A percentile compares a stretch with the other conserved stretches of the same genome.
Evolutionary conservation across 2,888 invertebrate species (phyloP).

Genomic region (Megamerina dolium): DNA sequence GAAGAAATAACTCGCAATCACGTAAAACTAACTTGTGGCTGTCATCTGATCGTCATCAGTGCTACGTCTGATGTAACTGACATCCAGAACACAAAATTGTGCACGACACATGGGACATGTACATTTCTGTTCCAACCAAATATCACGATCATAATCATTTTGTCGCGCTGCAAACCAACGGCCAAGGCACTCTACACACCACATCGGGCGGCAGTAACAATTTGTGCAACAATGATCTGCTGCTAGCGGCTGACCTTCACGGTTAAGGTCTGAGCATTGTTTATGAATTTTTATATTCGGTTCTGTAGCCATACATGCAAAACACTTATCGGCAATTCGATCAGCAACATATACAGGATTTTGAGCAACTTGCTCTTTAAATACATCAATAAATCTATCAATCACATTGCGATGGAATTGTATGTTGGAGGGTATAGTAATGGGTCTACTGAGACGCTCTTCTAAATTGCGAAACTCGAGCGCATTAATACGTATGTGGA

Average conservation of each 20-base stretch:
- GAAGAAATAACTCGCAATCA: too few relatives aligned
- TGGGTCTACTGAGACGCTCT: conserved; percentile 62
- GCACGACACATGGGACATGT: conserved; percentile 85
- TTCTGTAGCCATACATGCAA: conserved; percentile 77
- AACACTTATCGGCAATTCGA: conserved; percentile 75
- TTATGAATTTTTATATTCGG: conserved; percentile 76
- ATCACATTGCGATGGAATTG: conserved; percentile 70
- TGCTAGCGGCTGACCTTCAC: conserved; percentile 42
- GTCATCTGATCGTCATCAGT: neutral
- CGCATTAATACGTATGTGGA: conserved; percentile 70
- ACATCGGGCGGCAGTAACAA: conserved; percentile 79
- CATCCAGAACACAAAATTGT: conserved; percentile 78
- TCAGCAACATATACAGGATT: conserved; percentile 62
- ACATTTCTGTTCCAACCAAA: conserved; percentile 77
- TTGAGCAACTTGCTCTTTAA: conserved; percentile 65
- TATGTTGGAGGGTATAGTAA: conserved; percentile 62
- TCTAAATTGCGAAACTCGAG: conserved; percentile 71
- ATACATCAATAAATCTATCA: conserved; percentile 79
- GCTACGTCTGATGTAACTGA: conserved; percentile 52
- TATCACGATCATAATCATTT: conserved; percentile 60
- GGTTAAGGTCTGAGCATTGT: conserved; percentile 56
- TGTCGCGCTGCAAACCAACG: conserved; percentile 86
- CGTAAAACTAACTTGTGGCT: too few relatives aligned
- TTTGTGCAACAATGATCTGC: conserved; percentile 46
- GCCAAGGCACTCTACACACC: conserved; percentile 81